phyloP scores from a whole-genome alignment of 2,113 vertebrate species.

The Tychaedon coryphoeus region DNA sequence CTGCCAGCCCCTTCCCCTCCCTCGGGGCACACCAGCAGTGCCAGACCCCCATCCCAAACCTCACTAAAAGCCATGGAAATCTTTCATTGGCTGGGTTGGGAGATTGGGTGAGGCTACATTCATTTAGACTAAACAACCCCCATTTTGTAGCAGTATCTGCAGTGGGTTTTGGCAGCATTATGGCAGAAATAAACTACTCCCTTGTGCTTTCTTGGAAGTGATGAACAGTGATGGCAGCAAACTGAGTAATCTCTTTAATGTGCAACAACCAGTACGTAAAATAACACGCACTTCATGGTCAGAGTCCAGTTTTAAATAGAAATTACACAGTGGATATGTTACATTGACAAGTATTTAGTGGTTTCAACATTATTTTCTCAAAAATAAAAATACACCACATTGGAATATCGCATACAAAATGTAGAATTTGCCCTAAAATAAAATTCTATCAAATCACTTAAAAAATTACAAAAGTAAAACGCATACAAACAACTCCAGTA shows the following conservation, averaged over 20 bases:
- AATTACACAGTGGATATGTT: constrained; percentile 30
- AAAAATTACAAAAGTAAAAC: constrained; percentile 74
- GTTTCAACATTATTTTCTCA: constrained; percentile 50
- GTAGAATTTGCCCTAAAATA: constrained; percentile 69
- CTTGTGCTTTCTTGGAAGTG: background rate
- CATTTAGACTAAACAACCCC: background rate
- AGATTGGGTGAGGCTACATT: background rate
- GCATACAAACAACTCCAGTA: constrained; percentile 61
- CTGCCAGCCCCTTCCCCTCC: background rate
- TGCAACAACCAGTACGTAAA: constrained; percentile 55
- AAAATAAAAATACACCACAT: constrained; percentile 66
- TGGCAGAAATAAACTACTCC: background rate
- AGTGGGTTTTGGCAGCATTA: background rate
- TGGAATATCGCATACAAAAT: constrained; percentile 65
- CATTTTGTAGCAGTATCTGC: background rate
- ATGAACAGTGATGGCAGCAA: background rate
- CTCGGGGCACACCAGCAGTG: background rate
- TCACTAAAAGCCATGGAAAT: background rate
- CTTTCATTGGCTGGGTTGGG: background rate
- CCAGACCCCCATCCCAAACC: background rate
- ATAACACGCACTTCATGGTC: constrained; percentile 34
- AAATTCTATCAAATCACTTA: constrained; percentile 66
- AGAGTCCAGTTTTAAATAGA: constrained; percentile 50
- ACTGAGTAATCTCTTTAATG: constrained; percentile 66
- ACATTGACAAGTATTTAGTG: constrained; percentile 50